Evolutionary conservation across 2,797 vertebrate genomes (phyloP).

Genomic region (Apogon hyalosoma): DNA sequence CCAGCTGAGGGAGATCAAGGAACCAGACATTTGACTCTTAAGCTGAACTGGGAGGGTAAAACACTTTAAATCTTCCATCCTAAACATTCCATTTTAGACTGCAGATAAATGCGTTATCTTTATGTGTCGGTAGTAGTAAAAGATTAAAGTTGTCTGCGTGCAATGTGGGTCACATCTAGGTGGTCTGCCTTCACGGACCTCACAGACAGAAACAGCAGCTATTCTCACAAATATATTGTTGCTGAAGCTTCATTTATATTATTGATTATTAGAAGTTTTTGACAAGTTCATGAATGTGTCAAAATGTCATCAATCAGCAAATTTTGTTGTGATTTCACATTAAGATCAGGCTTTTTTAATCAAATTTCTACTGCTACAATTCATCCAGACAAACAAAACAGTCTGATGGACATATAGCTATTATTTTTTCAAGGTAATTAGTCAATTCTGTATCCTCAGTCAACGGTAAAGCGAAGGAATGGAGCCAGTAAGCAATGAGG

Average conservation of each 20-base stretch:
- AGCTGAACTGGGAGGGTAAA: conserved; percentile 49
- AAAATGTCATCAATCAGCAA: conserved; percentile 9
- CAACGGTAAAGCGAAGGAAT: conserved; percentile 7
- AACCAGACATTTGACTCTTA: conserved; percentile 62
- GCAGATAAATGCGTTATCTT: conserved; percentile 74
- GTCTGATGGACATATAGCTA: not conserved
- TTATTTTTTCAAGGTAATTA: conserved; percentile 15
- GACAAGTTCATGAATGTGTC: too few species aligned
- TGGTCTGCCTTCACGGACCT: conserved; percentile 64
- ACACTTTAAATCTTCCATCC: conserved; percentile 70
- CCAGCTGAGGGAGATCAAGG: conserved; percentile 63
- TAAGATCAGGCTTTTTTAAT: too few species aligned
- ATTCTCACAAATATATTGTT: conserved; percentile 24
- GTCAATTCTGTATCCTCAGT: conserved; percentile 19
- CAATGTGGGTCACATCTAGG: conserved; percentile 56
- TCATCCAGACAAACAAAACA: conserved; percentile 1
- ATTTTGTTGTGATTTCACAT: not conserved
- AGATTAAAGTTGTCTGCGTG: conserved; percentile 70
- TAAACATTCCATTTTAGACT: conserved; percentile 60
- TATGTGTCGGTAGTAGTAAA: conserved; percentile 69
- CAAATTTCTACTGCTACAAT: conserved; percentile 1
- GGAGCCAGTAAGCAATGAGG: not conserved
- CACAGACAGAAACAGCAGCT: conserved; percentile 46
- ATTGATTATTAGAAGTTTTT: conserved; percentile 31
- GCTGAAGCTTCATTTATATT: conserved; percentile 27